phyloP scores from a whole-genome alignment of 2,888 invertebrate species.

The Lasioglossum marginatum region DNA sequence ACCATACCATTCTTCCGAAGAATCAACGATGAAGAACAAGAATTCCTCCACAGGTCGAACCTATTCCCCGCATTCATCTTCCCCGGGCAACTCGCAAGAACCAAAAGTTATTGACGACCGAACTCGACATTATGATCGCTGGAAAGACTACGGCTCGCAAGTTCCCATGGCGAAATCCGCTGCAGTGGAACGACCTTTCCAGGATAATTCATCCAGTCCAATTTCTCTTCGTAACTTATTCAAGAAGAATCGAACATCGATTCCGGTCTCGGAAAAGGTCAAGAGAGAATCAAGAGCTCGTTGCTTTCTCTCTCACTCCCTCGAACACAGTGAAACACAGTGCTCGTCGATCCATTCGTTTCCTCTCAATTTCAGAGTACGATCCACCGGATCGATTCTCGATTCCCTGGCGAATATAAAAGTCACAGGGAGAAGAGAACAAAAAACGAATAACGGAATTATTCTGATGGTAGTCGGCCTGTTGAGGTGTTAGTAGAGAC shows the following conservation, averaged over 20 bases:
- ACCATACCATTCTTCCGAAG: neutral
- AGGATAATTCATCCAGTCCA: slow-evolving; percentile 6
- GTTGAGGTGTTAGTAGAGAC: slow-evolving; percentile 14
- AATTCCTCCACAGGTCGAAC: neutral
- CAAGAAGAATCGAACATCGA: slow-evolving; percentile 1
- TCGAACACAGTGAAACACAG: neutral
- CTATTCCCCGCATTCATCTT: neutral
- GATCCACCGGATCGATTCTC: neutral
- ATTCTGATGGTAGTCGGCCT: slow-evolving; percentile 9
- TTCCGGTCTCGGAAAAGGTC: neutral
- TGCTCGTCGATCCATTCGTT: neutral
- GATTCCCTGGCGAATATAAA: slow-evolving; percentile 7
- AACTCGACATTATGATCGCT: neutral
- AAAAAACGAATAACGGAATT: slow-evolving; percentile 12
- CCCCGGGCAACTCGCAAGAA: neutral
- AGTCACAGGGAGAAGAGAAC: neutral
- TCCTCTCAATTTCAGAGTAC: neutral
- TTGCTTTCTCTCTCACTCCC: neutral
- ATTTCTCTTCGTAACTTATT: slow-evolving; percentile 17
- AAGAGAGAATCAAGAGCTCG: slow-evolving; percentile 10
- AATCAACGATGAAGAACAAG: neutral
- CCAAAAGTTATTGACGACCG: neutral
- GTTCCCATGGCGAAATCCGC: neutral
- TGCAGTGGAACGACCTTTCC: neutral
- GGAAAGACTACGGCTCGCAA: neutral